Evolutionary conservation across 1,140 invertebrate species (phyloP).

Genomic region (Rhopalosiphum maidis): DNA sequence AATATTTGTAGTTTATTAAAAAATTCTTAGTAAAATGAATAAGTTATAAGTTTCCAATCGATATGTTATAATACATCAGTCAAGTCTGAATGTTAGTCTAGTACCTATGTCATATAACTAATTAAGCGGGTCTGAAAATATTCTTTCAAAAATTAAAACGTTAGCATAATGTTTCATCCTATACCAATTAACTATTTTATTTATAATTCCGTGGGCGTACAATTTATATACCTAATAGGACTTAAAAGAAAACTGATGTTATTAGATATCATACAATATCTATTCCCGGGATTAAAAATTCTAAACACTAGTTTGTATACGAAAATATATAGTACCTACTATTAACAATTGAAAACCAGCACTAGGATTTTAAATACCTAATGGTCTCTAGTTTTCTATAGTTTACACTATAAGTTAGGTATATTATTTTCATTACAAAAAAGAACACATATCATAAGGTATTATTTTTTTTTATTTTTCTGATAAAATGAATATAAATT

Average conservation of each 20-base stretch:
- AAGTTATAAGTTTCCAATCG: neutral
- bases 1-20: neutral
- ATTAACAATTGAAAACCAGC: neutral
- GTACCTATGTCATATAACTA: neutral
- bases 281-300: neutral
- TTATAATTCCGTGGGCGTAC: neutral
- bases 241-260: neutral
- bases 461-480: constrained; percentile 1
- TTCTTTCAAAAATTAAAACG: neutral
- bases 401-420: neutral
- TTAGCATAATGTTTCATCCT: neutral
- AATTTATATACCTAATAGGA: neutral
- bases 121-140: neutral
- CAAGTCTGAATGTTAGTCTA: too few species aligned
- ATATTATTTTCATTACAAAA: neutral
- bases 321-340: neutral
- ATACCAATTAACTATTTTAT: neutral
- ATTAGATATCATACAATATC: neutral
- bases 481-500: constrained; percentile 17
- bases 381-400: neutral
- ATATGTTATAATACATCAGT: neutral
- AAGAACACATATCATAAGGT: neutral
- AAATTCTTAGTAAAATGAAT: neutral
- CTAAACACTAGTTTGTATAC: neutral
- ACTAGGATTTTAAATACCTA: neutral